Percentiles rank a stretch among this genome's conserved stretches.
phyloP scores from a whole-genome alignment of 2,113 vertebrate genomes.

The Chamaetylas fuelleborni region DNA sequence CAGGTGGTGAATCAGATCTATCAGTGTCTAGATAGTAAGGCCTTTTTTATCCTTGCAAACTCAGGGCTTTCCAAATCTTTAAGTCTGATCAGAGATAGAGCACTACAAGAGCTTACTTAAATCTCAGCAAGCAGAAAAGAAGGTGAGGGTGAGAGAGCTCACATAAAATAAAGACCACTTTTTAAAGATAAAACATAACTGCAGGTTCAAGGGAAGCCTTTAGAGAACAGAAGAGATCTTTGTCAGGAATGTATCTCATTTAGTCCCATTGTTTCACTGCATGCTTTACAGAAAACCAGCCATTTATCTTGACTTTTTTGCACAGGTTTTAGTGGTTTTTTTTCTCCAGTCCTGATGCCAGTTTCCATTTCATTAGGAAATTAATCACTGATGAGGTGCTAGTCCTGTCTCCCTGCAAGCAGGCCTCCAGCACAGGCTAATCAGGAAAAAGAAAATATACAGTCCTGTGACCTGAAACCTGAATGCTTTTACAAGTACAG shows the following conservation, averaged over 20 bases:
- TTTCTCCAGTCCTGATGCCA: neutral
- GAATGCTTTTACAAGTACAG: neutral
- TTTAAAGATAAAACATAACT: conserved; percentile 69
- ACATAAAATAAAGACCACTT: conserved; percentile 61
- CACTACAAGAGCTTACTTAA: conserved; percentile 65
- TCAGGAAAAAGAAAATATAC: neutral
- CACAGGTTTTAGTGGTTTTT: neutral
- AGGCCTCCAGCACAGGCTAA: neutral
- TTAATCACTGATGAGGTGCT: conserved; percentile 25
- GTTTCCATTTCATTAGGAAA: conserved; percentile 53
- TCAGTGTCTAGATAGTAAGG: conserved; percentile 54
- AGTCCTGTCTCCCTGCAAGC: neutral
- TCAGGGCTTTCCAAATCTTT: conserved; percentile 72
- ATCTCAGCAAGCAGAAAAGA: conserved; percentile 63
- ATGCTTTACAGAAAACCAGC: conserved; percentile 43
- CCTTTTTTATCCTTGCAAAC: conserved; percentile 66
- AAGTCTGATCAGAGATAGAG: conserved; percentile 70
- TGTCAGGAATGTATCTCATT: conserved; percentile 75
- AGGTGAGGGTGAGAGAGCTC: neutral
- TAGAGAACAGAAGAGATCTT: conserved; percentile 69
- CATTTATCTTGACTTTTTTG: conserved; percentile 60
- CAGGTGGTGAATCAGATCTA: conserved; percentile 46
- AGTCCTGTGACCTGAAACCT: neutral
- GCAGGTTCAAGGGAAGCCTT: conserved; percentile 56
- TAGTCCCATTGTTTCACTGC: conserved; percentile 69